These are phyloP conservation scores for Vesta saturnalis DNA, from an alignment of 2,888 invertebrate species.

Conservation along the genomic window DNA sequence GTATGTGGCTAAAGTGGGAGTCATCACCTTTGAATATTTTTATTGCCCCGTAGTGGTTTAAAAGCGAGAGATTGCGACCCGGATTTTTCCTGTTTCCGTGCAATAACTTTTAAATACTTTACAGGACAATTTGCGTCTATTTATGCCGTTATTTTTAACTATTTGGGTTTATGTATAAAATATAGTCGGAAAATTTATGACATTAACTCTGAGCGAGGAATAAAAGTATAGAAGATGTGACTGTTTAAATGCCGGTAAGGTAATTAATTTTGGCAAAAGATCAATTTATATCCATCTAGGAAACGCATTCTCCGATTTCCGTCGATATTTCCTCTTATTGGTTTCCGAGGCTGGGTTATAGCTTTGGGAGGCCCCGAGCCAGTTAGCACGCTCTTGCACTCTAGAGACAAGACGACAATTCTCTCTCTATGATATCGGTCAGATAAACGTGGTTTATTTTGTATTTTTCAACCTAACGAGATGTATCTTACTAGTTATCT, in stretches of 20 bases:
- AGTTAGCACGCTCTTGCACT: conserved; percentile 49
- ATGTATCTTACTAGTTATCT: conserved; percentile 30
- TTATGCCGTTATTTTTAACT: conserved; percentile 8
- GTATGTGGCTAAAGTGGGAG: conserved; percentile 61
- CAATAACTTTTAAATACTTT: conserved; percentile 29
- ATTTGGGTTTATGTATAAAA: background rate
- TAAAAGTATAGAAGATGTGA: conserved; percentile 24
- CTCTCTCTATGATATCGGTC: conserved; percentile 46
- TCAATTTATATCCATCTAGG: conserved; percentile 49
- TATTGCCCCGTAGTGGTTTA: conserved; percentile 55
- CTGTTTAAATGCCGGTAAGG: conserved; percentile 35
- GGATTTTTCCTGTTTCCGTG: conserved; percentile 34
- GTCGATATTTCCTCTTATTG: conserved; percentile 49
- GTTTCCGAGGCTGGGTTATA: conserved; percentile 49
- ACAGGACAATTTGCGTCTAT: conserved; percentile 14
- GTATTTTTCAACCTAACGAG: conserved; percentile 28
- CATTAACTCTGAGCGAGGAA: too few relatives aligned
- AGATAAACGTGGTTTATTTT: conserved; percentile 44
- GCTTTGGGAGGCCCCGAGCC: conserved; percentile 47
- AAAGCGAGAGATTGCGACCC: conserved; percentile 37
- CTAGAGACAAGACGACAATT: conserved; percentile 49
- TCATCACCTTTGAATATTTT: conserved; percentile 64
- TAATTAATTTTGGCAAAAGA: conserved; percentile 49
- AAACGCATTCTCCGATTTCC: conserved; percentile 47
- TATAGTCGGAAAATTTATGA: background rate